These are phyloP conservation scores for Ectropis grisescens DNA, from an alignment of 1,140 invertebrate genomes.

Conservation along the genomic window DNA sequence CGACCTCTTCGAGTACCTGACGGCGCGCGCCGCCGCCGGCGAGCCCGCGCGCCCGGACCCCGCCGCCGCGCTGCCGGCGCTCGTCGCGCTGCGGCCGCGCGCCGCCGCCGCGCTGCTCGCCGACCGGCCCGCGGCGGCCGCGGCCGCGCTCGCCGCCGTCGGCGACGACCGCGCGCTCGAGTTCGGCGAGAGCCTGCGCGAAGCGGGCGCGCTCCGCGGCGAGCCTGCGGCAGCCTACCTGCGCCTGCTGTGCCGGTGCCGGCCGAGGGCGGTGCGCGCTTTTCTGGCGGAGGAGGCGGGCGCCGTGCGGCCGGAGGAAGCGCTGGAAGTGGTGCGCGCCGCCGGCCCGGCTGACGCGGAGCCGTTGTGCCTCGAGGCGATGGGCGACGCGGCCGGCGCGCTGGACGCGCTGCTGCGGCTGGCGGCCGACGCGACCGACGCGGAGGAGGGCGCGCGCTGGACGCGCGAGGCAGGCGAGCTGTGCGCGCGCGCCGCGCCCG, in stretches of 20 bases:
- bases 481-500: constrained; percentile 29
- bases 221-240: constrained; percentile 40
- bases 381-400: constrained; percentile 35
- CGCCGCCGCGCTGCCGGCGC: constrained; percentile 19
- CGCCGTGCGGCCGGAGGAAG: constrained; percentile 46
- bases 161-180: constrained; percentile 22
- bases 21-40: constrained; percentile 27
- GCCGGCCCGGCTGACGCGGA: constrained; percentile 34
- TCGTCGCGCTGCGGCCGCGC: constrained; percentile 35
- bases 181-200: constrained; percentile 41
- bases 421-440: constrained; percentile 8
- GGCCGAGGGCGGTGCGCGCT: constrained; percentile 24
- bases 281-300: constrained; percentile 42
- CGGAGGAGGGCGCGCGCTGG: constrained; percentile 8
- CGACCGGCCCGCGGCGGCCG: constrained; percentile 26
- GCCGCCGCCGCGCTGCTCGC: constrained; percentile 35
- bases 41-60: too few species aligned
- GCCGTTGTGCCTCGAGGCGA: constrained; percentile 49
- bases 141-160: constrained; percentile 18
- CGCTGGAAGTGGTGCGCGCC: constrained; percentile 35
- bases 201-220: constrained; percentile 35
- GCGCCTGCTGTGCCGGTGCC: constrained; percentile 30
- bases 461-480: constrained; percentile 30
- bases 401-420: constrained; percentile 26
- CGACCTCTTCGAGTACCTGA: constrained; percentile 57